Base-by-base conservation (phyloP, 1,140 invertebrate species). In the Tetragnatha versicolor region DNA sequence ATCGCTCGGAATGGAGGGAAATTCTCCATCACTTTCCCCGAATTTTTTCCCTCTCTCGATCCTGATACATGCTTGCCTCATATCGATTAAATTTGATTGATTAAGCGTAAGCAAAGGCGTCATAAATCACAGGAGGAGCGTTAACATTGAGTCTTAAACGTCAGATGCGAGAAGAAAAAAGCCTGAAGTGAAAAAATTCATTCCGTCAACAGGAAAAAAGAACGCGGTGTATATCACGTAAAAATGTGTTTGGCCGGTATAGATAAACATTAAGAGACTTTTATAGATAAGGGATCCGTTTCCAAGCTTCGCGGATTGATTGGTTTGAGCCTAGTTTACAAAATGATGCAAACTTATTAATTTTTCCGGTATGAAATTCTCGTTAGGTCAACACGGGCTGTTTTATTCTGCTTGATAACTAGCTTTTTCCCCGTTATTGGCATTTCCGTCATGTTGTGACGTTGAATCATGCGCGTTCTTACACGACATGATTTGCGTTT, bases 51-150 rank as follows among this genome's bases (percentile, higher is more conserved):
- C 51, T 51, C 33, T 27, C 20, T 25, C 33, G n/a, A n/a, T 39
- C 39, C 39, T 53, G 31, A 55, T 55, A 51, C 29, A 37, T 53
- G 37, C 68, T n/a, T n/a, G 47, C 45, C 25, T 70, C 33, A 70
- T 70, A 70, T 70, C 68, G 68, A 70, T 55, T 70, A 55, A 70
- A 70, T 70, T 70, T 70, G 68, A 70, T 70, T 53, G 68, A 70
- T 70, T 70, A 70, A 55, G 47, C 49, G 47, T 70, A 70, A 70
- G 68, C 68, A 70, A 33, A 20, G 22, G 33, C 35, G 68, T 55
- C 68, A 70, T 70, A 70, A 70, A 70, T 70, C 68, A 70, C 68
- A 70, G 33, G 7, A 49, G 33, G 33, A n/a, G 68, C 68, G 68
- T 58, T 70, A 55, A 70, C 47, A 55, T 70, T 70, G 49, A 70